These are phyloP conservation scores for Syngnathus acus DNA, from an alignment of 2,797 vertebrate genomes.

Conservation along the genomic window DNA sequence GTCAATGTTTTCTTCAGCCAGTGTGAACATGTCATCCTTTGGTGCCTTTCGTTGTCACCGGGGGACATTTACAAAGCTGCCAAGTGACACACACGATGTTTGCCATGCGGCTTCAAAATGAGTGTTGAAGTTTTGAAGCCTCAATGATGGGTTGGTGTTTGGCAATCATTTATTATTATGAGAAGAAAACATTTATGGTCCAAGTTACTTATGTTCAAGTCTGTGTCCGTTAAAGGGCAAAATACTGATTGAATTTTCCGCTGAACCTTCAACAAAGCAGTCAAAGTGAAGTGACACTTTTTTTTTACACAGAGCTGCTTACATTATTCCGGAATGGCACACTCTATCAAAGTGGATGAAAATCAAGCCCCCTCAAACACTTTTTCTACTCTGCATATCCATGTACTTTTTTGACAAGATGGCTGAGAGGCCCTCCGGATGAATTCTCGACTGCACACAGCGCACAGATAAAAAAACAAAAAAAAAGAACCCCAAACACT, in stretches of 20 bases:
- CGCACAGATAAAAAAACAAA: conserved; percentile 13
- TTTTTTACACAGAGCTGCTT: conserved; percentile 35
- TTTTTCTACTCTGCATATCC: conserved; percentile 27
- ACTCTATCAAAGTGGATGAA: conserved; percentile 47
- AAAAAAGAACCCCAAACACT: conserved; percentile 14
- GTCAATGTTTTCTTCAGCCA: conserved; percentile 46
- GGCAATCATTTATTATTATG: conserved; percentile 43
- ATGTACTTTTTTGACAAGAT: conserved; percentile 31
- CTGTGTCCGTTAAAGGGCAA: conserved; percentile 4
- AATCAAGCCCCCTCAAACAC: conserved; percentile 33
- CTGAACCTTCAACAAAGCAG: conserved; percentile 27
- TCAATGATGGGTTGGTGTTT: conserved; percentile 18
- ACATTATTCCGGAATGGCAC: conserved; percentile 42
- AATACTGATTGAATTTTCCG: not conserved
- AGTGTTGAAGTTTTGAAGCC: conserved; percentile 26
- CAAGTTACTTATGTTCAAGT: conserved; percentile 30
- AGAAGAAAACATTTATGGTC: conserved; percentile 29
- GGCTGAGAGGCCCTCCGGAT: conserved; percentile 28
- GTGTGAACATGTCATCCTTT: conserved; percentile 54
- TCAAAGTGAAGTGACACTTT: conserved; percentile 39
- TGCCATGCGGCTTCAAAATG: conserved; percentile 40
- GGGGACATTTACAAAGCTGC: conserved; percentile 45
- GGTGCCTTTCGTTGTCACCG: conserved; percentile 42
- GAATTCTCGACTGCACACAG: conserved; percentile 14
- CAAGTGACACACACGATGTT: conserved; percentile 27